Conservation (phyloP, 2,888 invertebrate species). For the Tiliacea aurago region DNA sequence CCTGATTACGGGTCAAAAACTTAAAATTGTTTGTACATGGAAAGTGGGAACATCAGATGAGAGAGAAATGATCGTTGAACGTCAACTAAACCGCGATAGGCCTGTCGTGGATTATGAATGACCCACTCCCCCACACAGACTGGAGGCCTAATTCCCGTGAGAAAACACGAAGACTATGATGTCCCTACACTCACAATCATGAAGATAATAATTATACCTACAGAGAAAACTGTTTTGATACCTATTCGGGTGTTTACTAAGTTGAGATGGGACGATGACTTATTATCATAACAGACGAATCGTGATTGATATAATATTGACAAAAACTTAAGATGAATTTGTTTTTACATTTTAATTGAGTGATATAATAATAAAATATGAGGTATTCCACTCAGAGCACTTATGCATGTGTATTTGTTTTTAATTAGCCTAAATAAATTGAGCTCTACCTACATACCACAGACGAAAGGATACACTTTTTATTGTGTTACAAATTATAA, state of each 20-base stretch:
- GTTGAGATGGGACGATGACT: neutral
- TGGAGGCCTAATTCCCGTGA: neutral
- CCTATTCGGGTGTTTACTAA: neutral
- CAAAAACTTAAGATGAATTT: neutral
- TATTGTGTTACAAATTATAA: neutral
- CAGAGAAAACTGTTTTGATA: neutral
- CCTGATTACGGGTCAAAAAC: no score
- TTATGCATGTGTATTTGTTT: neutral
- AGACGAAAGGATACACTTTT: neutral
- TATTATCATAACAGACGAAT: constrained; percentile 10
- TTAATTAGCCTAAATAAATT: neutral
- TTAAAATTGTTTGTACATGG: no score
- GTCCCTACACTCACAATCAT: no score
- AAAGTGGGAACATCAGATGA: no score
- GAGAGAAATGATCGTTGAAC: neutral
- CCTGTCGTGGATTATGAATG: neutral
- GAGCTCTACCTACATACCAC: neutral
- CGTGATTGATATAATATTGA: constrained; percentile 21
- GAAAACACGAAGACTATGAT: no score
- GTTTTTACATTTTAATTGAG: neutral
- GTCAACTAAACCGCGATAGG: neutral
- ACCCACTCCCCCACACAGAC: neutral
- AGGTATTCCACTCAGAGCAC: no score
- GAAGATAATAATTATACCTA: no score
- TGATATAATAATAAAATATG: constrained; percentile 9